Evolutionary conservation across 2,888 invertebrate genomes (phyloP).

Genomic region (Brachypterus glaber): DNA sequence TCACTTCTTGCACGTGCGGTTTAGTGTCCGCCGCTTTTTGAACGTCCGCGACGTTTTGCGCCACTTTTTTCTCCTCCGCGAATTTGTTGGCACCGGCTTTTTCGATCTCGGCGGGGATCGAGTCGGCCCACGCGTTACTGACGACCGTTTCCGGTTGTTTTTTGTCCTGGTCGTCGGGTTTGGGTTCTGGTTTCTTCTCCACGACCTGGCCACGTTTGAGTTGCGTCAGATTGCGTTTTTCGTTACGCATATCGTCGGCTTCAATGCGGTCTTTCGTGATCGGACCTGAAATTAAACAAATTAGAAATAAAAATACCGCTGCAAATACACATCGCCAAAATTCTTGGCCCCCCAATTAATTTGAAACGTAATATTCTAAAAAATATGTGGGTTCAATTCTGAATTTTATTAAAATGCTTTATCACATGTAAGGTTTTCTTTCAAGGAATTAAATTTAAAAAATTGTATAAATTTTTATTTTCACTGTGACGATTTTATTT

Average conservation of each 20-base stretch:
- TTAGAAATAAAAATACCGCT: no score
- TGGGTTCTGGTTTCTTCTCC: constrained; percentile 29
- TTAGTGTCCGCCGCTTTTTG: constrained; percentile 4
- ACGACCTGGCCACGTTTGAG: constrained; percentile 40
- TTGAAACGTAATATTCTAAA: no score
- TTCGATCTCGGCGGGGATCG: constrained; percentile 12
- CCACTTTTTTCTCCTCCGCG: constrained; percentile 10
- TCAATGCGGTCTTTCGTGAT: constrained; percentile 52
- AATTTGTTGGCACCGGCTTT: constrained; percentile 11
- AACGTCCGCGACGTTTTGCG: constrained; percentile 7
- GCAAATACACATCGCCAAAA: no score
- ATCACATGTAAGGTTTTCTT: no score
- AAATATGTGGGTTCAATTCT: no score
- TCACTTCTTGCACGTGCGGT: constrained; percentile 26
- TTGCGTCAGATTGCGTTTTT: constrained; percentile 45
- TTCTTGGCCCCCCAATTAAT: no score
- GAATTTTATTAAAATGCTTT: no score
- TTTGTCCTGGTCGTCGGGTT: constrained; percentile 21
- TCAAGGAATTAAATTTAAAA: no score
- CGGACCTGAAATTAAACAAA: no score
- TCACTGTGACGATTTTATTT: no score
- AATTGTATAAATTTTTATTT: no score
- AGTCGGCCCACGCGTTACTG: constrained; percentile 42
- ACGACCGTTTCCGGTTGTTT: constrained; percentile 20
- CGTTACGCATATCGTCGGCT: constrained; percentile 45